phyloP scores from a whole-genome alignment of 2,113 vertebrate species.

The Vidua macroura region DNA sequence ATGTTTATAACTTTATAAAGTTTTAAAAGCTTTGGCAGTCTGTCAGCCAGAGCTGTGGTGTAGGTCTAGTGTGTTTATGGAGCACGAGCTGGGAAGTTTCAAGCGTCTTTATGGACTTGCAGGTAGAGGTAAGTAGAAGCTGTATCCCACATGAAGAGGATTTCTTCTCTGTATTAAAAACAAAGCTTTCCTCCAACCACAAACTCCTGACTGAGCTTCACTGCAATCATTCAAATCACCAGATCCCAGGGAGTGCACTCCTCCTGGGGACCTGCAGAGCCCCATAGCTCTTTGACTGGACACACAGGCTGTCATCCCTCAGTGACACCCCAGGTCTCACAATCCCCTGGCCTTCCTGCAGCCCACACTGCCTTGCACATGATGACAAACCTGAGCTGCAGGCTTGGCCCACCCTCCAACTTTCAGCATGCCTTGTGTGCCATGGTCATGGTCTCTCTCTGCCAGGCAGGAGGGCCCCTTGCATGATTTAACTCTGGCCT shows the following conservation, averaged over 20 bases:
- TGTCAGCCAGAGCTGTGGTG: not conserved
- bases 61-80: not conserved
- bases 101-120: not conserved
- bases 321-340: not conserved
- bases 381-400: not conserved
- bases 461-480: not conserved
- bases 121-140: not conserved
- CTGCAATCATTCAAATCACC: not conserved
- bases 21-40: constrained; percentile 39
- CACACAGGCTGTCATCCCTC: not conserved
- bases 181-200: not conserved
- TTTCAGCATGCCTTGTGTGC: not conserved
- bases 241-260: not conserved
- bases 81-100: not conserved
- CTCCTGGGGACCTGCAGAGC: not conserved
- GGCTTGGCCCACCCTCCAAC: not conserved
- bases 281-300: not conserved
- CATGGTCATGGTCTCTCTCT: not conserved
- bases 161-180: not conserved
- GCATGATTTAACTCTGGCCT: not conserved
- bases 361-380: not conserved
- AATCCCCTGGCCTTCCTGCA: not conserved
- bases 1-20: constrained; percentile 31
- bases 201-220: not conserved
- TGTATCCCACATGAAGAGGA: not conserved